Percentiles rank a stretch among this genome's conserved stretches.
Evolutionary conservation across 2,797 vertebrate species (phyloP).

Genomic region (Sebastes taczanowskii): DNA sequence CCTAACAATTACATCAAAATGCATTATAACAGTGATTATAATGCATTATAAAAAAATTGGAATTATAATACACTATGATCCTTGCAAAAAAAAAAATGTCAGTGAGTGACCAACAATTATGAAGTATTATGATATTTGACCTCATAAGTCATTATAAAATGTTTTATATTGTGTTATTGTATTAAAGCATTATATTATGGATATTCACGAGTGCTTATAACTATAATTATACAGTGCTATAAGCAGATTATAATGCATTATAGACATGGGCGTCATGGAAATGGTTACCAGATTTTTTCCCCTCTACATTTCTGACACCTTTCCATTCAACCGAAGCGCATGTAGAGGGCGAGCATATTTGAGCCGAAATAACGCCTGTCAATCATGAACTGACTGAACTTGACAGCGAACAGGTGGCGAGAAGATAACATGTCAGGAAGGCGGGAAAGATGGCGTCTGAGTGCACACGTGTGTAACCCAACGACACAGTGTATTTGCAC

Average conservation of each 20-base stretch:
- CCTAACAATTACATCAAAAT: no score
- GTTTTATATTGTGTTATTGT: no score
- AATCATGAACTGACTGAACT: not conserved
- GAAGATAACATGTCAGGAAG: not conserved
- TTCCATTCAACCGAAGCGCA: rapidly evolving
- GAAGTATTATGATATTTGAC: no score
- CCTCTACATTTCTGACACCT: not conserved
- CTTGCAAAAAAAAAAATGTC: no score
- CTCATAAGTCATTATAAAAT: no score
- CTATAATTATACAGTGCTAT: no score
- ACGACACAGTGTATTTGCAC: not conserved
- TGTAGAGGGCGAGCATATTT: not conserved
- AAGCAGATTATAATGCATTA: not conserved
- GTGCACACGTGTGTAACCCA: not conserved
- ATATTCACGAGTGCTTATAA: no score
- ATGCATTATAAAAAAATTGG: no score
- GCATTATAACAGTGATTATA: no score
- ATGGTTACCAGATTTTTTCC: not conserved
- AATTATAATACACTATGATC: no score
- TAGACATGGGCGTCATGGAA: not conserved
- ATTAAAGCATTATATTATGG: no score
- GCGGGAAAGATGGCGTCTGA: not conserved
- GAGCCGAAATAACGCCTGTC: not conserved
- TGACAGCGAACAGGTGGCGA: constrained; percentile 21
- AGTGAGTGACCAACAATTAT: no score